Percentiles rank a stretch among this genome's conserved stretches.
Conservation (phyloP, 2,113 vertebrate genomes). For the Strix uralensis region DNA sequence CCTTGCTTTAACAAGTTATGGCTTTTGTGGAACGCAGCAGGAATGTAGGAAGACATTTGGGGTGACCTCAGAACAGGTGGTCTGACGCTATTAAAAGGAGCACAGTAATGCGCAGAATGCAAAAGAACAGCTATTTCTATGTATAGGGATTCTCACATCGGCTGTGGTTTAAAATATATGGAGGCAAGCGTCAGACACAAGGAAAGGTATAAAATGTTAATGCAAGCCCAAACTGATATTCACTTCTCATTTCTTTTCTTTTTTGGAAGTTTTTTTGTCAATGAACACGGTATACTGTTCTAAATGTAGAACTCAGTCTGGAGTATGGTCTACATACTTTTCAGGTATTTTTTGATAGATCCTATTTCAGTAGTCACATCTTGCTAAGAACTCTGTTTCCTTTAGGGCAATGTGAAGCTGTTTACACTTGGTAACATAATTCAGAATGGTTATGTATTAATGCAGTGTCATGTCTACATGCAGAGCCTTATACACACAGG, state of each 20-base stretch:
- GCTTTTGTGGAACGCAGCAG: neutral
- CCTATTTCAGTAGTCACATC: neutral
- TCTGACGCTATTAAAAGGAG: slow-evolving; percentile 43
- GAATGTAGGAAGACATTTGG: neutral
- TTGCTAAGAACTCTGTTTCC: neutral
- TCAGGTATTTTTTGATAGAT: neutral
- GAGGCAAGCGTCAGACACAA: neutral
- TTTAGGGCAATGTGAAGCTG: neutral
- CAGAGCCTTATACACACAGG: neutral
- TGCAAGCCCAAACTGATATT: neutral
- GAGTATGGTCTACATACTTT: neutral
- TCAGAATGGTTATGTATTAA: neutral
- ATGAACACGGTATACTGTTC: neutral
- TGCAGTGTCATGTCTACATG: neutral
- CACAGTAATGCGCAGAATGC: slow-evolving; percentile 30
- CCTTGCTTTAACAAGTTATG: neutral
- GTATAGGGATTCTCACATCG: neutral
- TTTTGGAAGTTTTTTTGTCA: neutral
- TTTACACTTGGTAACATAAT: neutral
- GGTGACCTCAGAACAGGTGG: slow-evolving; percentile 25
- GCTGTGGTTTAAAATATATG: neutral
- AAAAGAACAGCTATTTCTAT: slow-evolving; percentile 19
- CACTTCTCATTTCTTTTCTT: neutral
- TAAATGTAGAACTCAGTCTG: neutral
- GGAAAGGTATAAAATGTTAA: neutral